These are phyloP conservation scores for Caenorhabditis remanei DNA, from an alignment of 1,140 invertebrate genomes.

Conservation along the genomic window DNA sequence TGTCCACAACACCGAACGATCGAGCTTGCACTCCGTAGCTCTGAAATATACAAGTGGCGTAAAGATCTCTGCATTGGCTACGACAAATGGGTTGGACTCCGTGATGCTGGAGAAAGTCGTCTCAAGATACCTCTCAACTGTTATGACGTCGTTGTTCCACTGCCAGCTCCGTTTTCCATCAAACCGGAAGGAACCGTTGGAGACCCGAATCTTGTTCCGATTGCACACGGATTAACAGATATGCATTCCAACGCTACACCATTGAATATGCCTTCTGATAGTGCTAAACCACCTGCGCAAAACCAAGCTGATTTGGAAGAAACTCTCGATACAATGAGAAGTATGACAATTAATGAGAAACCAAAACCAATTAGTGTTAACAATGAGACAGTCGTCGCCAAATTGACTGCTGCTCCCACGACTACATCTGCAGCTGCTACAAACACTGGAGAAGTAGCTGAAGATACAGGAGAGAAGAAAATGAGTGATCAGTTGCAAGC, in stretches of 20 bases:
- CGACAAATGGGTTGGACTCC: not conserved
- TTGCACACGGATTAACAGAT: not conserved
- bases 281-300: not conserved
- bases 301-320: too few relatives aligned
- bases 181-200: not conserved
- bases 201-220: not conserved
- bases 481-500: slow-evolving; percentile 13
- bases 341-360: too few relatives aligned
- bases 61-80: not conserved
- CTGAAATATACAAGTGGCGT: not conserved
- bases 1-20: not conserved
- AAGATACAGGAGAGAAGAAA: not conserved
- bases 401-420: not conserved
- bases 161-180: not conserved
- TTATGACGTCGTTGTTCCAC: not conserved
- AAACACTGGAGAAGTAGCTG: not conserved
- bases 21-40: not conserved
- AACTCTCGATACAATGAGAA: too few relatives aligned
- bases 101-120: not conserved
- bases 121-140: not conserved
- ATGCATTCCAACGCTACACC: not conserved
- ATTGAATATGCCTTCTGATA: not conserved
- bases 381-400: not conserved
- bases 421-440: not conserved
- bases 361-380: too few relatives aligned